phyloP scores from a whole-genome alignment of 2,113 vertebrate genomes.

The Malurus cyaneus region DNA sequence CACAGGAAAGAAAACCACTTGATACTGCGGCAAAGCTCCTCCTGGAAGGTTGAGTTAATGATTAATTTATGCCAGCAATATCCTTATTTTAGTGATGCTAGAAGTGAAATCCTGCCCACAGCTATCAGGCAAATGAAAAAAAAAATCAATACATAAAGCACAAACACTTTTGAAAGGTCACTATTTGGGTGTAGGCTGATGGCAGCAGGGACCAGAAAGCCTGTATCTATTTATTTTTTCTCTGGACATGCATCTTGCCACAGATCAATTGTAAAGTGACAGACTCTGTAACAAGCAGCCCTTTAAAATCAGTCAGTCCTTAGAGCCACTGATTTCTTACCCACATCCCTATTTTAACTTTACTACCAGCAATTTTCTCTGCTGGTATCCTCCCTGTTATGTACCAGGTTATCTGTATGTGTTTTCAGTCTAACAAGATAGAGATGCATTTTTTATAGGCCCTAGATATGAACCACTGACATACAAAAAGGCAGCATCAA shows the following conservation, averaged over 20 bases:
- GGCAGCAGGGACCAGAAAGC: not conserved
- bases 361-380: not conserved
- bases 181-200: not conserved
- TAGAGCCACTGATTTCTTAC: not conserved
- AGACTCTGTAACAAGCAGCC: not conserved
- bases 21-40: not conserved
- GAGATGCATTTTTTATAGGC: not conserved
- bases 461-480: not conserved
- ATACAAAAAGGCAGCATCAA: not conserved
- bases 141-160: not conserved
- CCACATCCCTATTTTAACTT: not conserved
- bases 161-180: not conserved
- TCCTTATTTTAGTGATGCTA: not conserved
- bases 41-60: not conserved
- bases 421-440: not conserved
- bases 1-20: not conserved
- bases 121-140: not conserved
- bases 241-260: not conserved
- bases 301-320: not conserved
- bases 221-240: not conserved
- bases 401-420: not conserved
- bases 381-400: not conserved
- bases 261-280: not conserved
- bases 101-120: not conserved
- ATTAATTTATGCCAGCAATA: not conserved